phyloP scores from a whole-genome alignment of 2,113 vertebrate genomes.

The Maccullochella peelii region DNA sequence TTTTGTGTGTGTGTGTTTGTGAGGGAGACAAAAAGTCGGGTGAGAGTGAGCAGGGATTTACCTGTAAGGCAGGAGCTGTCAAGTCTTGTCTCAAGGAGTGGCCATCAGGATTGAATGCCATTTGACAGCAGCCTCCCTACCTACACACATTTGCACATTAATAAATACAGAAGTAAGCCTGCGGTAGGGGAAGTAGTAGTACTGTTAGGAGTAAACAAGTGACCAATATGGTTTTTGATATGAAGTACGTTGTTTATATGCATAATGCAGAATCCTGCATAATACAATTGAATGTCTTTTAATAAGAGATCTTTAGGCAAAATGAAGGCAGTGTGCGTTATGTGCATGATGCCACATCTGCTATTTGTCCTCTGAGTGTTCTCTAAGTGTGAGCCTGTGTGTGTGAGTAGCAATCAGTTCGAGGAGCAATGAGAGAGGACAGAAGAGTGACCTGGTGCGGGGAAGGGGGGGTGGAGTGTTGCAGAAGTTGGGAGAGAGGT shows the following conservation, averaged over 20 bases:
- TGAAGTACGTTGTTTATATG: background rate
- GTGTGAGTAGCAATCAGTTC: constrained; percentile 58
- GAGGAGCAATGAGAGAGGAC: constrained; percentile 52
- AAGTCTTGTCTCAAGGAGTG: constrained; percentile 47
- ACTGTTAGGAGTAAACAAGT: background rate
- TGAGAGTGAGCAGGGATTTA: constrained; percentile 41
- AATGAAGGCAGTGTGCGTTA: background rate
- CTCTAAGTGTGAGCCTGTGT: constrained; percentile 34
- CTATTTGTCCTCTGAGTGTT: constrained; percentile 47
- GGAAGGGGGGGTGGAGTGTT: constrained; percentile 48
- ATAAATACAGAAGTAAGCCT: background rate
- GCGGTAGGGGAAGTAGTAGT: background rate
- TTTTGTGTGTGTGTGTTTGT: constrained; percentile 33
- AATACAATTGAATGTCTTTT: constrained; percentile 8
- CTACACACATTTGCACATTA: constrained; percentile 7
- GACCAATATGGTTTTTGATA: background rate
- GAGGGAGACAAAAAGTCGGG: constrained; percentile 33
- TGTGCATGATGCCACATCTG: constrained; percentile 24
- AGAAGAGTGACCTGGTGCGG: constrained; percentile 60
- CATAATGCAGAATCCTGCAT: background rate
- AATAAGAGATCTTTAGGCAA: constrained; percentile 2
- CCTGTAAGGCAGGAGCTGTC: constrained; percentile 61
- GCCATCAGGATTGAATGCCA: constrained; percentile 34
- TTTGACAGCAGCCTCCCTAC: constrained; percentile 25
- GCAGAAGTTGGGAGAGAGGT: constrained; percentile 66